These are phyloP conservation scores for Crocuta crocuta DNA, from an alignment of 2,113 vertebrate genomes.

Conservation along the genomic window DNA sequence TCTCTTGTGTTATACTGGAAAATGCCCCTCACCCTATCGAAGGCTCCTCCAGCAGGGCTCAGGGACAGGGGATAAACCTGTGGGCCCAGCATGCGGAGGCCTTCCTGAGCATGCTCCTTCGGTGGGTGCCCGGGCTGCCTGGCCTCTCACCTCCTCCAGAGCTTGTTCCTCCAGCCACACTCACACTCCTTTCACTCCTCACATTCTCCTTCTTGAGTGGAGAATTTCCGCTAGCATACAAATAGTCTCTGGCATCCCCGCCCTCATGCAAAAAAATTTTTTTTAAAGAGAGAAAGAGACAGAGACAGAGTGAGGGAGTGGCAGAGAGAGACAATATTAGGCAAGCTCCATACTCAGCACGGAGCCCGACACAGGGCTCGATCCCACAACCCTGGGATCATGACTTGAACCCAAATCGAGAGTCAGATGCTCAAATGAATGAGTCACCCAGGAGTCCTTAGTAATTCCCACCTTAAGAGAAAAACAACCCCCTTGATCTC, in stretches of 20 bases:
- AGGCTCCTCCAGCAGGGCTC: neutral
- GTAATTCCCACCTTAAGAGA: neutral
- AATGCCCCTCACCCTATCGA: neutral
- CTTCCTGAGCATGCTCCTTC: neutral
- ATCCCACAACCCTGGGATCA: too few species aligned
- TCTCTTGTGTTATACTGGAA: neutral
- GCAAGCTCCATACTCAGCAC: too few species aligned
- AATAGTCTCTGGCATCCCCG: neutral
- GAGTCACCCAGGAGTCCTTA: too few species aligned
- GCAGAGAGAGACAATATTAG: too few species aligned
- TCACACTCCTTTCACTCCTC: neutral
- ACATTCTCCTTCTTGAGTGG: neutral
- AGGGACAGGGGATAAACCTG: rapidly evolving
- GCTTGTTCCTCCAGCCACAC: neutral
- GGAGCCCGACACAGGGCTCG: too few species aligned
- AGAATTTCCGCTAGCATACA: too few species aligned
- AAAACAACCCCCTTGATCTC: neutral
- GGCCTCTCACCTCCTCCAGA: too few species aligned
- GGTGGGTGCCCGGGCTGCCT: rapidly evolving
- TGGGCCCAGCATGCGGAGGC: rapidly evolving
- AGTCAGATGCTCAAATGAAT: too few species aligned
- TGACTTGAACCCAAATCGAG: too few species aligned
- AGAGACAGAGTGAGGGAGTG: too few species aligned
- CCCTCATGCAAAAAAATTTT: too few species aligned
- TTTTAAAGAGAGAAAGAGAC: too few species aligned